Evolutionary conservation across 2,113 vertebrate genomes (phyloP).

Genomic region (Elachura formosa): DNA sequence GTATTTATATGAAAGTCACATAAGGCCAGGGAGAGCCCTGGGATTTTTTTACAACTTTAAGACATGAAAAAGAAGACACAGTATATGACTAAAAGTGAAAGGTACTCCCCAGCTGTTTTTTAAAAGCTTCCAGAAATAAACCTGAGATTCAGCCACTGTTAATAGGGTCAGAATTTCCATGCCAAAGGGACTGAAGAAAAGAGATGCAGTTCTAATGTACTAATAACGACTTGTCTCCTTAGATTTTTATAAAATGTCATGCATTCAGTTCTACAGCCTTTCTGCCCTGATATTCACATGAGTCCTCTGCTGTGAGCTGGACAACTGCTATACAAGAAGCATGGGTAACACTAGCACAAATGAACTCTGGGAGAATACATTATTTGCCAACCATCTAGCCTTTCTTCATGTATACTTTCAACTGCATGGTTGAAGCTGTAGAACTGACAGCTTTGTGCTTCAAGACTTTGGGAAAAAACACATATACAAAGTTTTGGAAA

Average conservation of each 20-base stretch:
- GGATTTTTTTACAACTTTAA: background rate
- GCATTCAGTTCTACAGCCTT: background rate
- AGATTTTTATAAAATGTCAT: background rate
- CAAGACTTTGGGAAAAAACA: background rate
- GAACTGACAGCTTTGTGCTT: background rate
- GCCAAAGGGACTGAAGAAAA: background rate
- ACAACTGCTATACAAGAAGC: background rate
- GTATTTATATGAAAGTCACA: background rate
- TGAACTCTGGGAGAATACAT: background rate
- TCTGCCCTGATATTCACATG: background rate
- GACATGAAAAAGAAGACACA: background rate
- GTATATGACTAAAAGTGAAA: background rate
- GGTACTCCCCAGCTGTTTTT: conserved; percentile 21
- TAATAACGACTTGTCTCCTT: conserved; percentile 1
- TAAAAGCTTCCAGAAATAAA: conserved; percentile 54
- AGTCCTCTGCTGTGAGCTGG: background rate
- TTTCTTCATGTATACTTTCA: background rate
- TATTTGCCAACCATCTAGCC: background rate
- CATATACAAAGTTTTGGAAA: background rate
- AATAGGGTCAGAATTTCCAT: conserved; percentile 37
- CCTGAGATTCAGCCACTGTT: background rate
- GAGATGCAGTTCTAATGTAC: background rate
- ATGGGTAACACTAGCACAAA: background rate
- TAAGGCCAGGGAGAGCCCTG: background rate
- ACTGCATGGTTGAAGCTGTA: background rate